Evolutionary conservation across 2,113 vertebrate species (phyloP).

Genomic region (Brachionichthys hirsutus): DNA sequence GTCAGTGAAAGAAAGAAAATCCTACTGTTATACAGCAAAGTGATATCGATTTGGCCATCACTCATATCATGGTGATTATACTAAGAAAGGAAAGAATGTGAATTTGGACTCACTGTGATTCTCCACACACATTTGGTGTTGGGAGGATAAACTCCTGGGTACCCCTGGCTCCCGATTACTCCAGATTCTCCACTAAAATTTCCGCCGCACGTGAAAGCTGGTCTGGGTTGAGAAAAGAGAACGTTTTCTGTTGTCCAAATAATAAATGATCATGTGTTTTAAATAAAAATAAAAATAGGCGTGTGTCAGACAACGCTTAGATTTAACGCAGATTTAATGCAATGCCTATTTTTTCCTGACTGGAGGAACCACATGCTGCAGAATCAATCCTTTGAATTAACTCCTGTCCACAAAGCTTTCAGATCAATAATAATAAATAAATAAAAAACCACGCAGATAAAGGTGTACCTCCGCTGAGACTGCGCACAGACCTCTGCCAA

Average conservation of each 20-base stretch:
- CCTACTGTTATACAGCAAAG: neutral
- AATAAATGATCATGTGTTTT: neutral
- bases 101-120: constrained; percentile 88
- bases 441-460: constrained; percentile 2
- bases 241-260: constrained; percentile 12
- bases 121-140: constrained; percentile 99
- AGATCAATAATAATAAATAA: constrained; percentile 9
- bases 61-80: neutral
- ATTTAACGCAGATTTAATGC: constrained; percentile 17
- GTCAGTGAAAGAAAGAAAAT: neutral
- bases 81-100: constrained; percentile 1
- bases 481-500: constrained; percentile 65
- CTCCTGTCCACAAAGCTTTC: constrained; percentile 20
- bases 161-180: constrained; percentile 96
- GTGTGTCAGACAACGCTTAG: neutral
- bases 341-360: constrained; percentile 31
- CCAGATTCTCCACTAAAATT: constrained; percentile 90
- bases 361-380: constrained; percentile 30
- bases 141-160: constrained; percentile 96
- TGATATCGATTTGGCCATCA: neutral
- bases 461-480: constrained; percentile 76
- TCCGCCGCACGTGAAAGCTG: constrained; percentile 90
- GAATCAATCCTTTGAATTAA: constrained; percentile 18
- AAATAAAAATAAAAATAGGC: no score
- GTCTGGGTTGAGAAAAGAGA: constrained; percentile 67